These are phyloP conservation scores for Drosophila conformis DNA, from an alignment of 2,888 invertebrate genomes.

Conservation along the genomic window DNA sequence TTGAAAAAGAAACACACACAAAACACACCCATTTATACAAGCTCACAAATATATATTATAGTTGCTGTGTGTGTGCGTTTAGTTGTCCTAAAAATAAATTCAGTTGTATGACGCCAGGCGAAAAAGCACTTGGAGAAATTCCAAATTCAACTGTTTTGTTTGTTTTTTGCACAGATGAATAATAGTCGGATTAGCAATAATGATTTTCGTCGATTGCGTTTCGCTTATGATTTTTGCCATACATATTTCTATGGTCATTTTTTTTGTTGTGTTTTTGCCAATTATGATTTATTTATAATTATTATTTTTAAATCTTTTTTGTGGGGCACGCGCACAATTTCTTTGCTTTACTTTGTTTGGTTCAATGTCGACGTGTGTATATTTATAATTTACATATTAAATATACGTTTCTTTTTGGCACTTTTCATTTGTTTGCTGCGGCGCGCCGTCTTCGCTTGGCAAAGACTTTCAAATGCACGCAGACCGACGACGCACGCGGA, in stretches of 20 bases:
- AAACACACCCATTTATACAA: conserved; percentile 28
- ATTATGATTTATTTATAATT: conserved; percentile 35
- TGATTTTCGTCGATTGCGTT: conserved; percentile 49
- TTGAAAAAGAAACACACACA: conserved; percentile 39
- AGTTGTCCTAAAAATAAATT: conserved; percentile 76
- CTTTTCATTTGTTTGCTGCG: conserved; percentile 43
- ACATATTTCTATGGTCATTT: conserved; percentile 23
- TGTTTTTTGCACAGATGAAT: conserved; percentile 45
- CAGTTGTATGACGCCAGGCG: conserved; percentile 73
- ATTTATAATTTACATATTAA: conserved; percentile 52
- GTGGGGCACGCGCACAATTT: conserved; percentile 46
- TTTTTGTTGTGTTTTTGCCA: conserved; percentile 11
- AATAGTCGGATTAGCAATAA: conserved; percentile 27
- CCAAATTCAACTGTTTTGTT: conserved; percentile 49
- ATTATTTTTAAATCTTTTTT: conserved; percentile 19
- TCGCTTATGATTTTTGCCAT: conserved; percentile 37
- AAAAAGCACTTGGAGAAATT: conserved; percentile 72
- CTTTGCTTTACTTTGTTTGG: conserved; percentile 39
- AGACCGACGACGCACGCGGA: conserved; percentile 58
- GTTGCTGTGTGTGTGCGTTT: conserved; percentile 59
- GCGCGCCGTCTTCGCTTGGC: conserved; percentile 42
- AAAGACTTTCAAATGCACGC: conserved; percentile 47
- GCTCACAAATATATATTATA: conserved; percentile 13
- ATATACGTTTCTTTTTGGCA: conserved; percentile 50
- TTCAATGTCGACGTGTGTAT: conserved; percentile 53